Base-by-base conservation (phyloP, 2,888 invertebrate genomes). In the Tanytarsus gracilentus region DNA sequence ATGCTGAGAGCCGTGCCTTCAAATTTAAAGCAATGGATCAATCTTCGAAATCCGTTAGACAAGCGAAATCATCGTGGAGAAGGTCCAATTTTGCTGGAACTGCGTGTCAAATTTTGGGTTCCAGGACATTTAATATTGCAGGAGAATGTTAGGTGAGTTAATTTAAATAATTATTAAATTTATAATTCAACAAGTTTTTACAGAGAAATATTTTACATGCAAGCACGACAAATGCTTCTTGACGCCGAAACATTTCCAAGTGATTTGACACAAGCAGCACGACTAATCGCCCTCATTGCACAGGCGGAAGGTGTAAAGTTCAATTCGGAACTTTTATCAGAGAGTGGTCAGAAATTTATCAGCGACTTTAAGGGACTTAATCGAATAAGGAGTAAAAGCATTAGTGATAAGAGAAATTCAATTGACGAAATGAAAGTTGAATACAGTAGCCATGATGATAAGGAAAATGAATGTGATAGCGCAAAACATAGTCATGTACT, bases 21-120 rank as follows among this genome's bases (percentile, higher is more conserved):
- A 62, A 85, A 86, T 29, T 88, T 88, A 63, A 85, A 85, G 64
- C 79, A 90, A 56, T 93, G 92, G 93, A 77, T 91, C 64, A 93
- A 93, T 72, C 75, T 92, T 67, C 79, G 92, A 63, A 93, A 93
- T 75, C 84, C 85, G 52, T 80, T 89, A 64, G 84, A 85, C 68
- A 79, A 85, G 62, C 87, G 88, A 70, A 80, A 85, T 62, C 79
- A 80, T 61, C 83, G 84, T 1, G 53, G 21, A 61, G 75, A 78
- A 6, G 75, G 78, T 36, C 80, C 81, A 9, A 40, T 21, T 21
- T 36, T 40, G 52, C 29, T 52, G 3, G 51, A 83, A 64, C 76
- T 88, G 62, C 77, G 86, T 65, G 88, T 92, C 66, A 93, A 93
- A 74, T 93, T 91, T 77, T 92, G 90, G 88, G 91, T 93, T 48